Evolutionary conservation across 2,113 vertebrate species (phyloP), one percentile per base, ranked within the genome.

Genomic region (Poeciliopsis prolifica): DNA sequence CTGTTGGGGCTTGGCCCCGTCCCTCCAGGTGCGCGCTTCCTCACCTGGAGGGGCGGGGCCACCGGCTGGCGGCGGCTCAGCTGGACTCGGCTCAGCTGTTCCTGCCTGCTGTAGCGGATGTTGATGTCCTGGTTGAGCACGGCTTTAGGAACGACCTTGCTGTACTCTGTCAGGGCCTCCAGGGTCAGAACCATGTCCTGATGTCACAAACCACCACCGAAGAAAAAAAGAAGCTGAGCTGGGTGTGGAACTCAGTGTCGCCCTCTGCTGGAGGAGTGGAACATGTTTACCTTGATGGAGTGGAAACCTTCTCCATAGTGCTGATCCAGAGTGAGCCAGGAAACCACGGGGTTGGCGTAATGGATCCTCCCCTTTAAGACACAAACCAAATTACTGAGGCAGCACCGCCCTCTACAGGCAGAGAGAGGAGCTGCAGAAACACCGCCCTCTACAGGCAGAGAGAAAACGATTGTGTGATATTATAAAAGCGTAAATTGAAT

Each of bases 321-420:
- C 86, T 99, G 96, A 24, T 98, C 94, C 82, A 98, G 96, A 3
- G 96, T 96, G 63, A 99, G 86, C 97, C 97, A 99, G 19, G 70
- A 89, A 76, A 98, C 68, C 71, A 98, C 92, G 0, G 97, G 96
- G 48, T 93, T 94, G 17, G 90, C 93, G 17, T 99, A 98, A 0
- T 0, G 31, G 7, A 89, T 79, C 1, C 96, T 91, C 30, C 94
- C 96, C 85, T 92, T 42, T 0, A 63, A 70, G 10, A 76, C 8
- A 78, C 48, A 17, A 8, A 28, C 33, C 48, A 28, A 22, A 11
- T 58, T 58, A 58, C 24, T 58, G 51, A 58, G 22, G 24, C 22
- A n/a, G 24, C 6, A 58, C 0, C 17, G 24, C 22, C 51, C 51
- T 58, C 51, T 58, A 42, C n/a, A 62, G 61, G n/a, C n/a, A 44